Evolutionary conservation across 2,113 vertebrate species (phyloP).

Genomic region (Onychostruthus taczanowskii): DNA sequence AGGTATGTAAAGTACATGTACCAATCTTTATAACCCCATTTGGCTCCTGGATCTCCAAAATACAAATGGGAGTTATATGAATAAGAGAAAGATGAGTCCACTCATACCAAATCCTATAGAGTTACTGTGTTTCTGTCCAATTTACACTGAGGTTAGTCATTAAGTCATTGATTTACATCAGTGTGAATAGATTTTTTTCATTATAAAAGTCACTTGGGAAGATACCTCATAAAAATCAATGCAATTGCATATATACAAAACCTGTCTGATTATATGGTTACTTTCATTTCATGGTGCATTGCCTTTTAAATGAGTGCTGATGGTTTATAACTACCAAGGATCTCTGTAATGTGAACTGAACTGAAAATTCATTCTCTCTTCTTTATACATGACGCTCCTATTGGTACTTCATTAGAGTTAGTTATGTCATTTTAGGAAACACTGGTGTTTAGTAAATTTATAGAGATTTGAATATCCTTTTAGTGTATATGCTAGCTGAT

Average conservation of each 20-base stretch:
- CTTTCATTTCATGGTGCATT: not conserved
- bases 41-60: not conserved
- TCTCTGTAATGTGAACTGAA: not conserved
- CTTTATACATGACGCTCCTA: not conserved
- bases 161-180: not conserved
- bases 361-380: slow-evolving; percentile 15
- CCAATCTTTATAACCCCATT: not conserved
- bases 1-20: not conserved
- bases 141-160: not conserved
- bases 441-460: not conserved
- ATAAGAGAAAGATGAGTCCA: not conserved
- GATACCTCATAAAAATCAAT: not conserved
- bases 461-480: not conserved
- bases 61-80: not conserved
- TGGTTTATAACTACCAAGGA: not conserved
- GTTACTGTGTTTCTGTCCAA: not conserved
- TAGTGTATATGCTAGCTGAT: not conserved
- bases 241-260: not conserved
- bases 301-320: not conserved
- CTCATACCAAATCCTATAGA: not conserved
- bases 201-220: not conserved
- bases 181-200: not conserved
- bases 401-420: not conserved
- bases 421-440: not conserved
- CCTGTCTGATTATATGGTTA: not conserved